Base-by-base conservation (phyloP, 2,888 invertebrate species). In the Graphium colonna region DNA sequence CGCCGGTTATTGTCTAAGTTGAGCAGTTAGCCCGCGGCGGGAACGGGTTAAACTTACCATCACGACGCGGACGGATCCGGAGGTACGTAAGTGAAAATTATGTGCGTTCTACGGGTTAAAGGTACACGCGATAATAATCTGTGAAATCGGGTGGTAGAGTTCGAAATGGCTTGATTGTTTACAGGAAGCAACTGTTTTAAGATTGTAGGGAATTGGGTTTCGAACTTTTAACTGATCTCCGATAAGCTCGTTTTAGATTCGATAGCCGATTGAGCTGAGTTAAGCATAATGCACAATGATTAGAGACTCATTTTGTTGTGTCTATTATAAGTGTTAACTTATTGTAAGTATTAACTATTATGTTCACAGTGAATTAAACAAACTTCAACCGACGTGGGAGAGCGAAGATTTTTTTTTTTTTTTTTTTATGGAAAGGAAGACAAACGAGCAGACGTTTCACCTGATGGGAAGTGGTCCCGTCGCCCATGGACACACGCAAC, bases 1-100 rank as follows among this genome's bases (percentile, higher is more conserved):
- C 62, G 57, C 60, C 68, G 66, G 75, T 79, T 80, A 82, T 78
- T 73, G 77, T 72, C 73, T 67, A 81, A 81, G 69, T 82, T 82
- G 61, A 40, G 66, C 64, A 68, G 70, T 79, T 73, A 73, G 68
- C 71, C 64, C 58, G 57, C 58, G 60, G 60, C 57, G 61, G 62
- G 62, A 53, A 48, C 49, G 55, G 58, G 51, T 54, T 51, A 46
- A 62, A 67, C 60, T 71, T 65, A 61, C 64, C 63, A 33, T 38
- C 49, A 55, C 55, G 51, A 48, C 47, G 58, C 46, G 54, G 55
- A 42, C 18, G 41, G 28, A 28, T 33, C 31, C 47, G 47, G 52
- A 47, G 42, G 36, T 47, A 28, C 46, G 28, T 52, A 48, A 52
- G 42, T 52, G 47, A 48, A 47, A 52, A 52, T 52, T 47, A 52